Evolutionary conservation across 2,113 vertebrate genomes (phyloP), one percentile per base, ranked within the genome.

Genomic region (Crypturellus undulatus): DNA sequence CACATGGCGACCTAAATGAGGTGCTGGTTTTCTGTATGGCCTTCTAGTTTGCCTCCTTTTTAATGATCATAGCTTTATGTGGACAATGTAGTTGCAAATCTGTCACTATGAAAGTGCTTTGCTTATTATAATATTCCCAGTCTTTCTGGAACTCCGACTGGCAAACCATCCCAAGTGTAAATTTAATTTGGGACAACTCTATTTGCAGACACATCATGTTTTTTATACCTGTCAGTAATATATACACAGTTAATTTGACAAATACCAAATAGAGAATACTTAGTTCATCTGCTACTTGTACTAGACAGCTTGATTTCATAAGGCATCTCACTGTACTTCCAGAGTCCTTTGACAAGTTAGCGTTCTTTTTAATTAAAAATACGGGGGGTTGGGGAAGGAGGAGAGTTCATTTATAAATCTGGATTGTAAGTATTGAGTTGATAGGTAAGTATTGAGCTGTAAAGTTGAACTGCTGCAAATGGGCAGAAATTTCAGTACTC

Each of bases 401-500:
- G 24, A 81, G 54, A 56, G 84, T 90, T 96, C 67, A 94, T 71
- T 87, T 96, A 15, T 81, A 59, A 92, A 56, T 85, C 82, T 83
- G 38, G 34, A 58, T 16, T 26, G 98, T 98, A 98, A 98, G 98
- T 98, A 98, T 98, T 79, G 87, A 96, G 76, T 89, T 87, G 15
- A 38, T 97, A 96, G 98, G 98, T 98, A 98, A 98, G 98, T 98
- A 98, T 98, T 79, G 87, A 96, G 76, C 90, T 88, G 13, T 36
- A 92, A 96, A 84, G 88, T 73, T 92, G 93, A 95, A 95, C 96
- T 98, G 97, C 97, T 97, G 96, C 96, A 97, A 97, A 97, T 97
- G 96, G 95, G 96, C 95, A 98, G 97, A 97, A 97, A 97, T 97
- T 98, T 98, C 98, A 98, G 98, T 98, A 98, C 97, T 98, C 96